Base-by-base conservation (phyloP, 2,113 vertebrate genomes). In the Mellivora capensis region DNA sequence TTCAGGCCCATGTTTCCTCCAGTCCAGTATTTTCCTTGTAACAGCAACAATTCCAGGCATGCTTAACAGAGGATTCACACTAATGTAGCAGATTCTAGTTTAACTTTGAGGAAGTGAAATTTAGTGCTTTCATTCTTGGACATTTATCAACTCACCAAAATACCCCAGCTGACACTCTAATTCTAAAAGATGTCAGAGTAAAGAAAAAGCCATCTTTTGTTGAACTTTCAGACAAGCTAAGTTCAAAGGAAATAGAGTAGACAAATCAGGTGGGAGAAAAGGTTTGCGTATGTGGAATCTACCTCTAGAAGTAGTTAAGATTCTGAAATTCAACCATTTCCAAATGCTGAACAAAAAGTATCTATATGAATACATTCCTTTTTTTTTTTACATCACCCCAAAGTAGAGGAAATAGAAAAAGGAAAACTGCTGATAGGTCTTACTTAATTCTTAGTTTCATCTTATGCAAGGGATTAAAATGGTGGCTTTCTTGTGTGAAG, bases 161-260 rank as follows among this genome's bases (percentile, higher is more conserved):
- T 31, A 69, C 25, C 14, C 8, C 21, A n/a, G 39, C 39, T 81
- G 87, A 34, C 44, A 86, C 12, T 77, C 12, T 72, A 54, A 34
- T 62, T 94, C 64, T 94, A 72, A 87, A 83, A 11, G 64, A 42
- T 69, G 21, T 42, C 17, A n/a, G 29, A 82, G 25, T 71, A 87
- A 74, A 96, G n/a, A 87, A 93, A 96, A 93, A 57, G 15, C 47
- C 83, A 93, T 89, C 76, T 97, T 95, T 54, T 77, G 15, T 34
- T 84, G 82, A 96, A 88, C 47, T 93, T 95, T 91, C 69, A 29
- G 25, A 90, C 88, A 67, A 64, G 17, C 39, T 44, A 74, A 81
- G 31, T 7, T 90, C 95, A 92, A 88, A 85, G 61, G 47, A 93
- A 97, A 89, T 11, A 96, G 7, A 81, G 6, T 27, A 88, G 61